Evolutionary conservation across 2,113 vertebrate species (phyloP).

Genomic region (Aptenodytes patagonicus): DNA sequence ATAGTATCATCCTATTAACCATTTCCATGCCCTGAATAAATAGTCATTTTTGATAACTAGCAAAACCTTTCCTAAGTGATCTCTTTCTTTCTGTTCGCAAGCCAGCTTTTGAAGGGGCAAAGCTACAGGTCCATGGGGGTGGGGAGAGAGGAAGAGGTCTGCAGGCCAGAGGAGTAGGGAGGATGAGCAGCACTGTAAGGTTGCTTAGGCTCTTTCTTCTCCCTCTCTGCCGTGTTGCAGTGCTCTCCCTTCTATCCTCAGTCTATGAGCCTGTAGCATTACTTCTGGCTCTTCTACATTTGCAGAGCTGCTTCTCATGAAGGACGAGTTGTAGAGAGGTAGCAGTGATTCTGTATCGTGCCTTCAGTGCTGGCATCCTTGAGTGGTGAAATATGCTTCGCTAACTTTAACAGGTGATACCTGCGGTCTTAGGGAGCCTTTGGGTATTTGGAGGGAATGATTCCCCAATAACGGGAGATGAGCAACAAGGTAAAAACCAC

Average conservation of each 20-base stretch:
- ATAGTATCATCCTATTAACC: not conserved
- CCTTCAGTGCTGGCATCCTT: not conserved
- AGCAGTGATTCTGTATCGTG: not conserved
- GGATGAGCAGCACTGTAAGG: not conserved
- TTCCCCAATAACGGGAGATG: fast-evolving
- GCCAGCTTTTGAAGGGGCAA: not conserved
- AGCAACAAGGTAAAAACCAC: not conserved
- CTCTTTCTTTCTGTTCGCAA: not conserved
- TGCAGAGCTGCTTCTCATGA: not conserved
- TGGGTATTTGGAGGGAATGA: not conserved
- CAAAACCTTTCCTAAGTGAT: not conserved
- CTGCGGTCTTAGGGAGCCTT: not conserved
- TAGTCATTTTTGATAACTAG: not conserved
- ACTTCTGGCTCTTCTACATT: not conserved
- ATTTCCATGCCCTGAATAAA: not conserved
- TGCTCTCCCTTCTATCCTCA: not conserved
- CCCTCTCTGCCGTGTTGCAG: not conserved
- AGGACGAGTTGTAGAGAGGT: not conserved
- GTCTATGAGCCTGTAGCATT: not conserved
- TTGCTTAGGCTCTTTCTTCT: not conserved
- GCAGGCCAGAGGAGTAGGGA: not conserved
- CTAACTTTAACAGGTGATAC: not conserved
- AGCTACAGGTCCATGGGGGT: not conserved
- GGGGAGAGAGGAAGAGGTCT: not conserved
- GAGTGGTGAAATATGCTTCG: not conserved